These are phyloP conservation scores for Pseudopipra pipra DNA, from an alignment of 2,113 vertebrate species.

Conservation along the genomic window DNA sequence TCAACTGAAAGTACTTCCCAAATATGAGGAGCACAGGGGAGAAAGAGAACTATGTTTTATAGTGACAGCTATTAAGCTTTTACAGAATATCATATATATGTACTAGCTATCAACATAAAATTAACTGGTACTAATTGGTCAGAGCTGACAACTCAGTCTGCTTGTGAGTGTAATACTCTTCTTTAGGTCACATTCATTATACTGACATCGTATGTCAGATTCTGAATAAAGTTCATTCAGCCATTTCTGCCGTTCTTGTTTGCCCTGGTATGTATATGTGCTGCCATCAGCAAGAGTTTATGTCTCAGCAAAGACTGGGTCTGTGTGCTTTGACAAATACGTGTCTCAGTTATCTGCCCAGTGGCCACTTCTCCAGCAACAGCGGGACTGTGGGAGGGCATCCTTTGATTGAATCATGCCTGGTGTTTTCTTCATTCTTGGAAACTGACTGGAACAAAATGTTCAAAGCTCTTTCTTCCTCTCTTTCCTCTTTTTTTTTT, in stretches of 20 bases:
- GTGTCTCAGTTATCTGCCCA: background rate
- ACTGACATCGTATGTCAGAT: slow-evolving; percentile 24
- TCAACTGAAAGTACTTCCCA: slow-evolving; percentile 32
- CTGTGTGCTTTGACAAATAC: background rate
- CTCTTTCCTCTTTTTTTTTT: background rate
- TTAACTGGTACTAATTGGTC: slow-evolving; percentile 72
- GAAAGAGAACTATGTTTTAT: slow-evolving; percentile 57
- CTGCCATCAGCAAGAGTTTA: background rate
- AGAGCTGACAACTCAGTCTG: slow-evolving; percentile 65
- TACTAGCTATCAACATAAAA: slow-evolving; percentile 67
- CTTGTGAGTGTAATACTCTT: slow-evolving; percentile 34
- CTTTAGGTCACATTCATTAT: slow-evolving; percentile 57
- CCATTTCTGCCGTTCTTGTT: slow-evolving; percentile 15
- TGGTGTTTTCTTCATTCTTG: slow-evolving; percentile 35
- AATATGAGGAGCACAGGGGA: slow-evolving; percentile 11
- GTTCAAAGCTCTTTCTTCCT: slow-evolving; percentile 23
- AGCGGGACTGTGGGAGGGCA: background rate
- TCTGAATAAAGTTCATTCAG: slow-evolving; percentile 55
- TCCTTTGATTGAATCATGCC: background rate
- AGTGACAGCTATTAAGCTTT: slow-evolving; percentile 63
- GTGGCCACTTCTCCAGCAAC: background rate
- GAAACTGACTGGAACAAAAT: slow-evolving; percentile 41
- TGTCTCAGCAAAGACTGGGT: background rate
- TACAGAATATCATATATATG: slow-evolving; percentile 62
- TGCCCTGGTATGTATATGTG: slow-evolving; percentile 1